phyloP scores from a whole-genome alignment of 2,797 vertebrate genomes.

The Myoxocephalus aenaeus region DNA sequence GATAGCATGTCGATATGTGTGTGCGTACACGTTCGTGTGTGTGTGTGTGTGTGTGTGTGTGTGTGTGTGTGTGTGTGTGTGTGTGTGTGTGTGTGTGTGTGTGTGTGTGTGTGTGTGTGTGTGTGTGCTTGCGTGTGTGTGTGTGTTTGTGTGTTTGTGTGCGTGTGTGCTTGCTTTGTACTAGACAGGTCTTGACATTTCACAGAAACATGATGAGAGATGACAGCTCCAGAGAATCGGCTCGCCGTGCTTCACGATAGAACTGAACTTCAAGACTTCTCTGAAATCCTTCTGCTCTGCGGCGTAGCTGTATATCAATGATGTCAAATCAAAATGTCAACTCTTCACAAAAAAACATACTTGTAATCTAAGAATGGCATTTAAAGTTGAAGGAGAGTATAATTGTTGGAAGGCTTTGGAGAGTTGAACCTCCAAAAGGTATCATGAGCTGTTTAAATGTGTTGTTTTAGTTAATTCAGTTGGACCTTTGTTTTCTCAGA shows the following conservation, averaged over 20 bases:
- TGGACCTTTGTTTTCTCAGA: not conserved
- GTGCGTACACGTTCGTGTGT: not conserved
- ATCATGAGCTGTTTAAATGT: not conserved
- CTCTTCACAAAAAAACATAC: not conserved
- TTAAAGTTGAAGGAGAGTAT: not conserved
- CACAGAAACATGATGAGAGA: slow-evolving; percentile 28
- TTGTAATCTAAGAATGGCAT: not conserved
- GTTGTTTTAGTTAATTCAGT: not conserved
- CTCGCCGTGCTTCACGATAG: not conserved
- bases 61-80: slow-evolving; percentile 1
- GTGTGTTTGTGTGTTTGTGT: not conserved
- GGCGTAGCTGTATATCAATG: not conserved
- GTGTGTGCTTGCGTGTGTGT: slow-evolving; percentile 2
- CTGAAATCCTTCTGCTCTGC: not conserved
- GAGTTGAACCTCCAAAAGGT: not conserved
- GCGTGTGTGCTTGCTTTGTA: not conserved
- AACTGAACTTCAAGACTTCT: slow-evolving; percentile 1
- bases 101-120: not conserved
- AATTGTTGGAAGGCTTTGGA: not conserved
- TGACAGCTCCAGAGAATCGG: not conserved
- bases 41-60: not conserved
- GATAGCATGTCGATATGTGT: not conserved
- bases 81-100: not conserved
- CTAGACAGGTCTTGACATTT: slow-evolving; percentile 33
- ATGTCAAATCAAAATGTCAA: slow-evolving; percentile 27